Percentiles rank a stretch among this genome's conserved stretches.
Conservation (phyloP, 2,888 invertebrate species). For the Drosophila diplacantha region DNA sequence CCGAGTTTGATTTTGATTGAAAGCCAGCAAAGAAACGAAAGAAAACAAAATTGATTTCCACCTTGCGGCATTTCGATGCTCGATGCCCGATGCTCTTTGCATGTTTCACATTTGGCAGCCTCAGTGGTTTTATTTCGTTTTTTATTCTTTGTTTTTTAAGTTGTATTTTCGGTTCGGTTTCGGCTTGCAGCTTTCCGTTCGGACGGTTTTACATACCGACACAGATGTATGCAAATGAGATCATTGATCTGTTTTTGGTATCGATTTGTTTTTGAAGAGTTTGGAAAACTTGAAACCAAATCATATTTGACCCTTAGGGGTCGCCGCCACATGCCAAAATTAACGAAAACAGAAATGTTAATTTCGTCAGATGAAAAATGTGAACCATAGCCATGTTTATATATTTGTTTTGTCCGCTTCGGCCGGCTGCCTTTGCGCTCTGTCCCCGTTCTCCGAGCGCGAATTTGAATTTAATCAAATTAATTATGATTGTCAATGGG, state of each 20-base stretch:
- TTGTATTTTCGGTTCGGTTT: slow-evolving; percentile 15
- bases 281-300: slow-evolving; percentile 59
- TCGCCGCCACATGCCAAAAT: slow-evolving; percentile 60
- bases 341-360: slow-evolving; percentile 59
- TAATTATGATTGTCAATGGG: slow-evolving; percentile 66
- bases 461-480: slow-evolving; percentile 71
- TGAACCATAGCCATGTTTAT: slow-evolving; percentile 27
- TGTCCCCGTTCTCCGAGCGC: slow-evolving; percentile 52
- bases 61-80: slow-evolving; percentile 63
- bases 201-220: slow-evolving; percentile 27
- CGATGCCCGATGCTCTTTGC: slow-evolving; percentile 53
- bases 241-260: slow-evolving; percentile 73
- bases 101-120: slow-evolving; percentile 70
- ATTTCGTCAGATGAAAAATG: slow-evolving; percentile 56
- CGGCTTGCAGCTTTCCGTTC: slow-evolving; percentile 31
- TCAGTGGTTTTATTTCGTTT: slow-evolving; percentile 23
- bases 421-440: slow-evolving; percentile 31
- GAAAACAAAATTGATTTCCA: slow-evolving; percentile 68
- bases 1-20: slow-evolving; percentile 66
- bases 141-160: slow-evolving; percentile 6
- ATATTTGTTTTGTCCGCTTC: slow-evolving; percentile 38
- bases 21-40: slow-evolving; percentile 52
- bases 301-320: slow-evolving; percentile 72
- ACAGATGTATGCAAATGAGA: slow-evolving; percentile 69
- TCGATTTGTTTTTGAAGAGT: slow-evolving; percentile 68